Conservation (phyloP, 1,140 invertebrate genomes). For the Cotesia typhae region DNA sequence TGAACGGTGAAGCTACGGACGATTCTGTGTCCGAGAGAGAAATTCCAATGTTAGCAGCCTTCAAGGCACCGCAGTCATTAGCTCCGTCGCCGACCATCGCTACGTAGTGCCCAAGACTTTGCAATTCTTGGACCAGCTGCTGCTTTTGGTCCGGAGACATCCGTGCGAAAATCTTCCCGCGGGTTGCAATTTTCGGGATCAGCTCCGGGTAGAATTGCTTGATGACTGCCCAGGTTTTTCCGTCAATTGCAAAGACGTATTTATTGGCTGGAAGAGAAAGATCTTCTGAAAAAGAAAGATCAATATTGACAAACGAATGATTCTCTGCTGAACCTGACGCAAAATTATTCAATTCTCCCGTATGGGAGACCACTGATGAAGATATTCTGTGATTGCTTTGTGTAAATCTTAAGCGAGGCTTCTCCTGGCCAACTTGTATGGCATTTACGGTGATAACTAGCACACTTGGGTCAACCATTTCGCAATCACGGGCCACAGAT, state of each 20-base stretch:
- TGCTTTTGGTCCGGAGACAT: constrained; percentile 98
- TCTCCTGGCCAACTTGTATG: constrained; percentile 58
- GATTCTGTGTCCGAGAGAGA: constrained; percentile 94
- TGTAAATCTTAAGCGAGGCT: constrained; percentile 62
- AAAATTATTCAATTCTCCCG: constrained; percentile 60
- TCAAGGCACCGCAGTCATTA: constrained; percentile 94
- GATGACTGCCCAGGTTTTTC: constrained; percentile 76
- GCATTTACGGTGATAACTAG: constrained; percentile 78
- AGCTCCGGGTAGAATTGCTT: constrained; percentile 75
- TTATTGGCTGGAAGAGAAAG: constrained; percentile 52
- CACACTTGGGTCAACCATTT: constrained; percentile 80
- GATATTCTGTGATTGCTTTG: constrained; percentile 56
- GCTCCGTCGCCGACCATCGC: constrained; percentile 94
- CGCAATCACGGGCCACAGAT: constrained; percentile 90
- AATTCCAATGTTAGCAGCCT: constrained; percentile 93
- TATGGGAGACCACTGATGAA: constrained; percentile 32
- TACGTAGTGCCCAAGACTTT: constrained; percentile 83
- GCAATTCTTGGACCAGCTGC: constrained; percentile 85
- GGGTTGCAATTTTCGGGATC: constrained; percentile 74
- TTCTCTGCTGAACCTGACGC: constrained; percentile 69
- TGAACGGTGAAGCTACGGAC: constrained; percentile 94
- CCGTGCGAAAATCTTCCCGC: constrained; percentile 91
- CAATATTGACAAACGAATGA: constrained; percentile 50
- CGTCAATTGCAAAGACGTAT: constrained; percentile 77
- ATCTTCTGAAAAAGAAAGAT: constrained; percentile 57